A percentile compares a stretch with the other conserved stretches of the same genome.
phyloP scores from a whole-genome alignment of 2,113 vertebrate species.

The Neoarius graeffei region DNA sequence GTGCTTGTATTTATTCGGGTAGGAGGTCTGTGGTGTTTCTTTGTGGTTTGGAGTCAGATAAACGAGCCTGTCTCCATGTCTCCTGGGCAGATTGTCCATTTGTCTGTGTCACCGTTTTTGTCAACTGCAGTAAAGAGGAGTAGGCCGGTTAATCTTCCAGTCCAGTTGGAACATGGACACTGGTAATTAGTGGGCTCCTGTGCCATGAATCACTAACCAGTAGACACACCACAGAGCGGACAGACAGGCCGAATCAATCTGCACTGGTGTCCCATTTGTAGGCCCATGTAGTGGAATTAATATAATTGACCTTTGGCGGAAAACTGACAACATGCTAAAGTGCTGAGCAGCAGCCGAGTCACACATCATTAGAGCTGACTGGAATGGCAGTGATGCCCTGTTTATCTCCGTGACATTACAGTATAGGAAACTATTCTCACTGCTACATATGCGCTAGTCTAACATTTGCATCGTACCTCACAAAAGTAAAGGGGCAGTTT shows the following conservation, averaged over 20 bases:
- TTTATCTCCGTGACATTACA: conserved; percentile 20
- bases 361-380: conserved; percentile 34
- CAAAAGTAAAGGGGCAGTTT: not conserved
- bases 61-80: conserved; percentile 16
- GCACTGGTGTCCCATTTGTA: conserved; percentile 15
- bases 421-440: not conserved
- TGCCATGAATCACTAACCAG: conserved; percentile 51
- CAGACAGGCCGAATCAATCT: conserved; percentile 43
- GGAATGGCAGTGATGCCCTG: not conserved
- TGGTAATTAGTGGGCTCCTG: conserved; percentile 38
- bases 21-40: not conserved
- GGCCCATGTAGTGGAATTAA: conserved; percentile 42
- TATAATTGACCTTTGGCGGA: conserved; percentile 43
- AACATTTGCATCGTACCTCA: not conserved
- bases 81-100: conserved; percentile 24
- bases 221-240: conserved; percentile 42
- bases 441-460: not conserved
- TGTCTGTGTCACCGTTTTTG: conserved; percentile 38
- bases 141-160: conserved; percentile 41
- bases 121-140: conserved; percentile 45
- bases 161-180: conserved; percentile 41
- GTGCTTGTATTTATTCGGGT: not conserved
- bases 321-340: conserved; percentile 46
- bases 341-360: conserved; percentile 19
- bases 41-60: not conserved